A percentile compares a stretch with the other conserved stretches of the same genome.
Conservation (phyloP, 2,888 invertebrate genomes). For the Cantharis lateralis region DNA sequence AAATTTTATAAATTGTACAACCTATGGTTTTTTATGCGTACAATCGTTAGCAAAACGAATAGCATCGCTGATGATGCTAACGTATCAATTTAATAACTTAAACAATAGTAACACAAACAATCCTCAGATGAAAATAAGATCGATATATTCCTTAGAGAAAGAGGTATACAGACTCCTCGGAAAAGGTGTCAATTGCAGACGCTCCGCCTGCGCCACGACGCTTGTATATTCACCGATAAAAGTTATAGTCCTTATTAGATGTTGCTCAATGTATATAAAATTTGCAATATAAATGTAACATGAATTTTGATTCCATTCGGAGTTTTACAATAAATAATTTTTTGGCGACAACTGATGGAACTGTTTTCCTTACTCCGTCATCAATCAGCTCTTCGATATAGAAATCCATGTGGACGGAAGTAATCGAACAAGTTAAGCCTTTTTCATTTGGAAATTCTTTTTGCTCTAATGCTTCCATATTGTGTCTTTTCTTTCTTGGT, state of each 20-base stretch:
- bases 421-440: conserved; percentile 9
- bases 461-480: conserved; percentile 22
- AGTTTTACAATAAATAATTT: neutral
- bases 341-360: neutral
- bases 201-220: conserved; percentile 25
- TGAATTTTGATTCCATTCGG: neutral
- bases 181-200: conserved; percentile 29
- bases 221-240: conserved; percentile 22
- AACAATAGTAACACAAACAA: conserved; percentile 2
- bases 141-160: conserved; percentile 24
- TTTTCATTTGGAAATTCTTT: conserved; percentile 22
- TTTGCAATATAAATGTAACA: neutral
- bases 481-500: conserved; percentile 28
- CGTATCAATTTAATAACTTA: neutral
- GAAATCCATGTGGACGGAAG: neutral
- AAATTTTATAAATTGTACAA: conserved; percentile 8
- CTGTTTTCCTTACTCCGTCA: neutral
- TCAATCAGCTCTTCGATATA: neutral
- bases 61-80: neutral
- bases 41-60: neutral
- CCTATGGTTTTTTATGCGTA: neutral
- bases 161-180: conserved; percentile 19
- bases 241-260: conserved; percentile 7
- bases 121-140: conserved; percentile 13
- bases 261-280: neutral